phyloP scores from a whole-genome alignment of 92 coral and sea anemone genomes.

The Palythoa heliodiscus region DNA sequence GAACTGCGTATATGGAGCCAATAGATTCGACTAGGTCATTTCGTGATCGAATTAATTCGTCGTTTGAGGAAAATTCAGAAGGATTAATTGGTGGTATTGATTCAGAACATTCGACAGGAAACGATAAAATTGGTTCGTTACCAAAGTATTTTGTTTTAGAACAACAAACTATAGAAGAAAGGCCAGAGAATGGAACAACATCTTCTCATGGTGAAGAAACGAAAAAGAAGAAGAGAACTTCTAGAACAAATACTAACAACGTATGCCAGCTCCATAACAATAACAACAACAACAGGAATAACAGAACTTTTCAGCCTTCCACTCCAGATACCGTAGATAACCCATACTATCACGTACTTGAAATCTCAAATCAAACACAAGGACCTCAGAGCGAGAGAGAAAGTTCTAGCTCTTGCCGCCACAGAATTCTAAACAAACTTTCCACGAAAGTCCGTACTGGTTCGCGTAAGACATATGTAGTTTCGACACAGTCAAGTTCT shows the following conservation, averaged over 20 bases:
- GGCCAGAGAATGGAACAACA: not conserved
- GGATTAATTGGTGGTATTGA: not conserved
- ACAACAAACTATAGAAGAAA: not conserved
- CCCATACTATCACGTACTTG: conserved; percentile 41
- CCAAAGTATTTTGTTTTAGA: conserved; percentile 31
- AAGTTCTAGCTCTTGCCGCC: not conserved
- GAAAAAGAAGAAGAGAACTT: not conserved
- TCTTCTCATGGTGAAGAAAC: not conserved
- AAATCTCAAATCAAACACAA: not conserved
- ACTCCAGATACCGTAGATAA: not conserved
- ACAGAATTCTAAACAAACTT: conserved; percentile 4
- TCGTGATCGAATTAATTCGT: conserved; percentile 30
- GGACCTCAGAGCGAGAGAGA: not conserved
- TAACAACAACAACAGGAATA: not conserved
- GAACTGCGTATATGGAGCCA: conserved; percentile 15
- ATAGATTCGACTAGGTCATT: conserved; percentile 17
- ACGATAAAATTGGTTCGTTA: not conserved
- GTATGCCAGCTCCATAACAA: not conserved
- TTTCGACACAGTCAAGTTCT: not conserved
- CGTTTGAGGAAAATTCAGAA: not conserved
- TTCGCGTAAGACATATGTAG: not conserved
- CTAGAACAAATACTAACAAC: no score
- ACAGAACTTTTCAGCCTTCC: not conserved
- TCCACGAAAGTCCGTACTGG: not conserved
- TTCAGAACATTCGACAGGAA: not conserved